Evolutionary conservation across 2,888 invertebrate species (phyloP).

Genomic region (Ligdia adustata): DNA sequence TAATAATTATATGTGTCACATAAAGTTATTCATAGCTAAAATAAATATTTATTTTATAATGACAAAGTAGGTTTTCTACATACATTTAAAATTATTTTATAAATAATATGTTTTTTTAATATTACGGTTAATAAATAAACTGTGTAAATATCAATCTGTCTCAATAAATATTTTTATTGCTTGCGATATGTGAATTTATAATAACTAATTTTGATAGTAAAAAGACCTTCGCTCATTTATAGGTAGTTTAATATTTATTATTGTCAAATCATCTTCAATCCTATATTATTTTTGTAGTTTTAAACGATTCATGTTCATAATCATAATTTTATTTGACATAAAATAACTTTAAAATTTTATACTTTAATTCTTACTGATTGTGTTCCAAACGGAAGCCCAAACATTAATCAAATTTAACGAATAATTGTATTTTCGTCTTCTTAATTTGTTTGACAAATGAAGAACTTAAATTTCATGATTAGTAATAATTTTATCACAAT

Average conservation of each 20-base stretch:
- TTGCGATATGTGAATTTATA: slow-evolving; percentile 49
- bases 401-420: slow-evolving; percentile 12
- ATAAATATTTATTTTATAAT: too few species aligned
- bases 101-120: background rate
- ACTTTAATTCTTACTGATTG: too few species aligned
- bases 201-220: slow-evolving; percentile 29
- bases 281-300: slow-evolving; percentile 27
- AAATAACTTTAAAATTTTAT: background rate
- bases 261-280: slow-evolving; percentile 35
- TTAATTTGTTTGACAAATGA: background rate
- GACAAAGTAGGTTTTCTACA: too few species aligned
- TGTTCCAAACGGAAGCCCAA: slow-evolving; percentile 37
- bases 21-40: too few species aligned
- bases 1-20: too few species aligned
- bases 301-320: background rate
- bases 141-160: slow-evolving; percentile 38
- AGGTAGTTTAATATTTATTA: slow-evolving; percentile 36
- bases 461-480: background rate
- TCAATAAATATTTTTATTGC: slow-evolving; percentile 46
- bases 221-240: slow-evolving; percentile 31
- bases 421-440: slow-evolving; percentile 5
- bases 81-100: too few species aligned
- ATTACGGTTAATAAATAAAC: slow-evolving; percentile 9
- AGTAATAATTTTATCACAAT: slow-evolving; percentile 13
- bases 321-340: background rate